Evolutionary conservation across 2,797 vertebrate genomes (phyloP).

Genomic region (Gymnothorax reevesii): DNA sequence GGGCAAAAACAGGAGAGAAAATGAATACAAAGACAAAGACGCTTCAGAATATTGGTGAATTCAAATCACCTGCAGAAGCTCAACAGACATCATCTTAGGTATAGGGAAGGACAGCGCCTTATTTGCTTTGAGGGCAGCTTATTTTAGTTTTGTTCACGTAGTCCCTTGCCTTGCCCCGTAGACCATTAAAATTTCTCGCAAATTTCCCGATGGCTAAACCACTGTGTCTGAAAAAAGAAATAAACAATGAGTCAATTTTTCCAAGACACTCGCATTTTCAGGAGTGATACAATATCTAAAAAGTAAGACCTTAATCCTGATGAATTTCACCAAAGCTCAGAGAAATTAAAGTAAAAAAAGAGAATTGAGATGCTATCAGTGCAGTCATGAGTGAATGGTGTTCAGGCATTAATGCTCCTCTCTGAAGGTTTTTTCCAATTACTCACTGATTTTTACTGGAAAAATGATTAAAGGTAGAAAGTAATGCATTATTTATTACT

Average conservation of each 20-base stretch:
- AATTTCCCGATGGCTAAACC: neutral
- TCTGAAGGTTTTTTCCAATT: neutral
- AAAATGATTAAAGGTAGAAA: neutral
- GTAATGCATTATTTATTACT: neutral
- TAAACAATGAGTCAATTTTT: slow-evolving; percentile 25
- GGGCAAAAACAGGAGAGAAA: neutral
- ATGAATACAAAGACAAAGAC: slow-evolving; percentile 8
- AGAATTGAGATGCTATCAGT: neutral
- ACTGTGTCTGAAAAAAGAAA: slow-evolving; percentile 26
- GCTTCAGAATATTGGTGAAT: slow-evolving; percentile 5
- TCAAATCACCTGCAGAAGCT: slow-evolving; percentile 22
- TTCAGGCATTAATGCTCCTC: neutral
- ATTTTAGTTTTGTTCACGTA: slow-evolving; percentile 21
- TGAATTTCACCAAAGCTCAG: slow-evolving; percentile 12
- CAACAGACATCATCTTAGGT: neutral
- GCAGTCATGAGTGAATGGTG: slow-evolving; percentile 9
- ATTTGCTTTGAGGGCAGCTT: slow-evolving; percentile 27
- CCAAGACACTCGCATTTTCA: slow-evolving; percentile 20
- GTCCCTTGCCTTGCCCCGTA: slow-evolving; percentile 10
- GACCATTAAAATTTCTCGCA: slow-evolving; percentile 28
- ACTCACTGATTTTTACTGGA: neutral
- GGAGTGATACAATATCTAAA: slow-evolving; percentile 29
- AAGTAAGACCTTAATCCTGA: neutral
- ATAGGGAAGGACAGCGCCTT: neutral
- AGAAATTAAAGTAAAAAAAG: slow-evolving; percentile 15